Percentiles rank a stretch among this genome's conserved stretches.
Evolutionary conservation across 2,888 invertebrate genomes (phyloP).

Genomic region (Aricia artaxerxes): DNA sequence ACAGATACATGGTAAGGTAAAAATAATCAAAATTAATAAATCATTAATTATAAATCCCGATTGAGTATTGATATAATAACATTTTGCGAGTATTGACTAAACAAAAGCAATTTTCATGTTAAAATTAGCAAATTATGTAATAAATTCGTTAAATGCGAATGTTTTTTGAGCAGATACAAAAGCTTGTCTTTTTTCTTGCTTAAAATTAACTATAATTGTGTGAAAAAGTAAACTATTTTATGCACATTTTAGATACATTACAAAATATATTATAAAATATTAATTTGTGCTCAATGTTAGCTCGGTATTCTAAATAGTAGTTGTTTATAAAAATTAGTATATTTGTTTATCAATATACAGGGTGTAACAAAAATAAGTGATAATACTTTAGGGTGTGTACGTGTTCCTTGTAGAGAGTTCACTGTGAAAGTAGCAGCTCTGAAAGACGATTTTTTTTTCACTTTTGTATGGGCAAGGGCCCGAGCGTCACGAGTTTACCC

Average conservation of each 20-base stretch:
- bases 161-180: not conserved
- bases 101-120: not conserved
- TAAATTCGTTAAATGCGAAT: not conserved
- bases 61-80: not conserved
- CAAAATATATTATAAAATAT: not conserved
- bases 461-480: too few relatives aligned
- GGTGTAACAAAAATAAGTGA: too few relatives aligned
- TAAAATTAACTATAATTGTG: not conserved
- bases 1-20: too few relatives aligned
- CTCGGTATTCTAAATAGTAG: not conserved
- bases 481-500: too few relatives aligned
- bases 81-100: not conserved
- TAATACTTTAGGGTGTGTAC: too few relatives aligned
- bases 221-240: not conserved
- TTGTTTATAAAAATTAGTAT: not conserved
- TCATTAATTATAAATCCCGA: not conserved
- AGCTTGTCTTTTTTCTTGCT: not conserved
- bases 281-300: slow-evolving; percentile 21
- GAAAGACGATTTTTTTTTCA: too few relatives aligned
- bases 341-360: too few relatives aligned
- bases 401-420: too few relatives aligned
- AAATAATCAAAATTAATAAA: not conserved
- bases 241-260: not conserved
- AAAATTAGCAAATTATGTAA: not conserved
- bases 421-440: too few relatives aligned